These are phyloP conservation scores for Periophthalmodon schlosseri DNA, from an alignment of 2,113 vertebrate genomes.

Conservation along the genomic window DNA sequence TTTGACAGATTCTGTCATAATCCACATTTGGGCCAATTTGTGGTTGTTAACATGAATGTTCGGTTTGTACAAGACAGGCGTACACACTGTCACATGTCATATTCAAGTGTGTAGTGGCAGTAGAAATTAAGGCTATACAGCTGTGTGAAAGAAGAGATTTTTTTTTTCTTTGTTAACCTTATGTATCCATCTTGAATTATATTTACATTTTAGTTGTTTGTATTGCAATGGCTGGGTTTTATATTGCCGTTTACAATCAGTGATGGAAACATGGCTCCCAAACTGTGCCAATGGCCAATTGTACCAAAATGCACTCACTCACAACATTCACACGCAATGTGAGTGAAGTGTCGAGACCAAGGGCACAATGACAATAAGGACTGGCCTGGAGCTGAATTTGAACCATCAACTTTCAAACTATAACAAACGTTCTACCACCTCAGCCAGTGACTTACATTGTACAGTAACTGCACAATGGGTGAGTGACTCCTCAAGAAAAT, in stretches of 20 bases:
- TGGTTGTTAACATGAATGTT: constrained; percentile 1
- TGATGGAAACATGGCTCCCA: neutral
- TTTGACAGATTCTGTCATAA: constrained; percentile 11
- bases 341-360: neutral
- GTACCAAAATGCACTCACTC: neutral
- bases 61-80: neutral
- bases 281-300: neutral
- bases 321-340: neutral
- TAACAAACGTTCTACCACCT: no score
- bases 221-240: neutral
- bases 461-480: no score
- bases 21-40: constrained; percentile 7
- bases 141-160: no score
- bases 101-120: neutral
- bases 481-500: no score
- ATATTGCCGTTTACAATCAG: neutral
- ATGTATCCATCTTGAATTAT: no score
- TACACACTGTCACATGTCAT: neutral
- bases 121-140: neutral
- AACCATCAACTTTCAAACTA: neutral
- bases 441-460: no score
- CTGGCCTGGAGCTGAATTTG: neutral
- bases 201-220: no score
- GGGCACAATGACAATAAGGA: neutral
- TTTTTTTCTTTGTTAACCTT: no score